These are phyloP conservation scores for Sthenelais limicola DNA, from an alignment of 2,888 invertebrate genomes.

Conservation along the genomic window DNA sequence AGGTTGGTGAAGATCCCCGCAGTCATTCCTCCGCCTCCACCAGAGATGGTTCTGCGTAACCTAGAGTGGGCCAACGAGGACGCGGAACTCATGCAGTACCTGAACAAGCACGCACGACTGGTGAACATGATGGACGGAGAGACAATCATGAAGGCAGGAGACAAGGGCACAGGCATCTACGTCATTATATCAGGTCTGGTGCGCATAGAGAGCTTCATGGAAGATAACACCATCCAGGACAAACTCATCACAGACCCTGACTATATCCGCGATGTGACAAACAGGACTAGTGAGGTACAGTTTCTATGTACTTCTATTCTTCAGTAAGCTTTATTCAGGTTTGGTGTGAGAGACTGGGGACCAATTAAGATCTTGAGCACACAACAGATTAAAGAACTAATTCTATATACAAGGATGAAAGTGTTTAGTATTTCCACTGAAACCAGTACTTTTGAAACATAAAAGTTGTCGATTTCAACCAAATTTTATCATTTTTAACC, in stretches of 20 bases:
- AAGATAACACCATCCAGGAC: conserved; percentile 11
- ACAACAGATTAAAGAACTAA: no score
- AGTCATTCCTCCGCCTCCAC: conserved; percentile 67
- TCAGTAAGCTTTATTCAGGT: no score
- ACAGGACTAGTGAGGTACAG: neutral
- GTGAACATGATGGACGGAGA: conserved; percentile 69
- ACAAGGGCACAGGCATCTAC: conserved; percentile 71
- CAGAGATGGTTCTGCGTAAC: conserved; percentile 66
- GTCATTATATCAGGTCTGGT: conserved; percentile 73
- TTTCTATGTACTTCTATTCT: no score
- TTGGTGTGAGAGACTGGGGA: no score
- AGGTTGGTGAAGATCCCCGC: conserved; percentile 65
- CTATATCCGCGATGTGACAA: conserved; percentile 52
- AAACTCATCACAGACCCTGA: conserved; percentile 5
- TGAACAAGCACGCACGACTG: conserved; percentile 57
- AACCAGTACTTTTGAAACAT: no score
- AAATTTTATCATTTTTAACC: no score
- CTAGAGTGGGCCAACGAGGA: conserved; percentile 69
- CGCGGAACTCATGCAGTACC: conserved; percentile 56
- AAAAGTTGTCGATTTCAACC: no score
- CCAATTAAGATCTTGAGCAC: no score
- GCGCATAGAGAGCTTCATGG: neutral
- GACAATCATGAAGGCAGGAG: conserved; percentile 66
- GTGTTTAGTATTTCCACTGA: no score
- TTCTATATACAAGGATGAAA: no score